Evolutionary conservation across 1,140 invertebrate species (phyloP).

Genomic region (Delia radicum): DNA sequence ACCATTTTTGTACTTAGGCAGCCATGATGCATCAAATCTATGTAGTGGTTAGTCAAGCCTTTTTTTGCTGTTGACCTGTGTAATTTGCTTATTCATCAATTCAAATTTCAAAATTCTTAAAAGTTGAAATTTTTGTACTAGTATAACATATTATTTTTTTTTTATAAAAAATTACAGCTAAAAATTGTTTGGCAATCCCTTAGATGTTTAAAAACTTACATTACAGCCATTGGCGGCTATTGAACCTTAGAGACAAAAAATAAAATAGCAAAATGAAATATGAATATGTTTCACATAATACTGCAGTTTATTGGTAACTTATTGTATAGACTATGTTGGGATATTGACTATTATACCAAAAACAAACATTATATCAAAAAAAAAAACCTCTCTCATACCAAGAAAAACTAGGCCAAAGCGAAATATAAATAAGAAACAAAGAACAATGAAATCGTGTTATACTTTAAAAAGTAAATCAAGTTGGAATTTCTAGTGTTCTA

Average conservation of each 20-base stretch:
- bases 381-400: background rate
- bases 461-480: slow-evolving; percentile 12
- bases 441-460: background rate
- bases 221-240: background rate
- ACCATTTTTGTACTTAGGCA: too few species aligned
- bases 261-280: background rate
- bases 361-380: slow-evolving; percentile 7
- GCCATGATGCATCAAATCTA: too few species aligned
- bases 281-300: background rate
- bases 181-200: too few species aligned
- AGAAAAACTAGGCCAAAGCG: slow-evolving; percentile 6
- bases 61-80: too few species aligned
- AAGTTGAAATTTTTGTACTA: too few species aligned
- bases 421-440: background rate
- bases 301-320: background rate
- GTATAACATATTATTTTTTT: too few species aligned
- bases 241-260: background rate
- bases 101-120: too few species aligned
- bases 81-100: too few species aligned
- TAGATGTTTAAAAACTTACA: background rate
- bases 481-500: slow-evolving; percentile 7
- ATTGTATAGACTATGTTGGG: background rate
- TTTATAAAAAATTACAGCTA: too few species aligned
- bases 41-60: too few species aligned
- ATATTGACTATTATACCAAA: background rate